These are phyloP conservation scores for Discoglossus pictus DNA, from an alignment of 2,797 vertebrate genomes.

Conservation along the genomic window DNA sequence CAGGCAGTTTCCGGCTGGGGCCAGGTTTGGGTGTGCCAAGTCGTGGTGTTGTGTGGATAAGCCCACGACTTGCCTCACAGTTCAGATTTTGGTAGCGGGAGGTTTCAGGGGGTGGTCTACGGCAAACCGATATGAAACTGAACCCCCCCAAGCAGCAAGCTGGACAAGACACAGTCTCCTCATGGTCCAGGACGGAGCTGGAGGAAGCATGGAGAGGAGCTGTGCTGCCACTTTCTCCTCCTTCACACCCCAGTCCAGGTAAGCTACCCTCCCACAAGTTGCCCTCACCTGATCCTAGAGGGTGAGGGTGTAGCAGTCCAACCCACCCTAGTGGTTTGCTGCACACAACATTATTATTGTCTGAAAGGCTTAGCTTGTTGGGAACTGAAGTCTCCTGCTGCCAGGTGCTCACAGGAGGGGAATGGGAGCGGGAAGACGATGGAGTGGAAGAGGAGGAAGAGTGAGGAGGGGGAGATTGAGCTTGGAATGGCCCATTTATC, in stretches of 20 bases:
- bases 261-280: slow-evolving; percentile 67
- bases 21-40: slow-evolving; percentile 51
- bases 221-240: slow-evolving; percentile 50
- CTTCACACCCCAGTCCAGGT: slow-evolving; percentile 55
- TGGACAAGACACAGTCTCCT: slow-evolving; percentile 86
- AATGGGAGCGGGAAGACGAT: slow-evolving; percentile 51
- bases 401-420: slow-evolving; percentile 69
- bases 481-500: slow-evolving; percentile 60
- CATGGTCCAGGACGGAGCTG: slow-evolving; percentile 70
- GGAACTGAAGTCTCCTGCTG: slow-evolving; percentile 63
- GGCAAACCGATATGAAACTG: slow-evolving; percentile 84
- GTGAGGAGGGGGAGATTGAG: slow-evolving; percentile 51
- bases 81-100: slow-evolving; percentile 89
- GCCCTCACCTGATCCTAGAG: slow-evolving; percentile 57
- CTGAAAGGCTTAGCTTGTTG: slow-evolving; percentile 72
- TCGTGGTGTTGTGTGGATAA: slow-evolving; percentile 68
- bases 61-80: slow-evolving; percentile 76
- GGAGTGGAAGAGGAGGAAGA: slow-evolving; percentile 60
- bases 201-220: slow-evolving; percentile 66
- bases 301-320: slow-evolving; percentile 22
- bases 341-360: slow-evolving; percentile 72
- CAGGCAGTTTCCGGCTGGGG: slow-evolving; percentile 79
- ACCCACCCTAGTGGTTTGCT: slow-evolving; percentile 75
- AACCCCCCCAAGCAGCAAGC: slow-evolving; percentile 88
- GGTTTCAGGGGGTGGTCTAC: slow-evolving; percentile 76